Base-by-base conservation (phyloP, 2,888 invertebrate genomes). In the Apamea monoglypha region DNA sequence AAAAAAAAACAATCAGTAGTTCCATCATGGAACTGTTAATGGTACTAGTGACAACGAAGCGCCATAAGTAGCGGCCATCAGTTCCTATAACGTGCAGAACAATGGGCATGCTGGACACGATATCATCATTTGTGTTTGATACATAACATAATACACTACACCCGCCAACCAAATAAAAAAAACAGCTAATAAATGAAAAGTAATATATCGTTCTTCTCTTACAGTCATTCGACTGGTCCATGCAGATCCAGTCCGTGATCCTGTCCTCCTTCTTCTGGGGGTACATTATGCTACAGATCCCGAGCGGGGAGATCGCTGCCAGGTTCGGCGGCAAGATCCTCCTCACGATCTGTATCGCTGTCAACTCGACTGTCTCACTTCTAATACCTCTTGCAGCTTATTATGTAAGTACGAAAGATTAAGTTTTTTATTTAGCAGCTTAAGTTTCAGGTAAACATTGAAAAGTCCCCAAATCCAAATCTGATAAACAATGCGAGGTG, bases 261-360 rank as follows among this genome's bases (percentile, higher is more conserved):
- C 92, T 97, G 3, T 97, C 97, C 6, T 97, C 97, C 0, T 97
- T 97, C 92, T 97, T 97, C 92, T 97, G 97, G 97, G 97, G 97
- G 1, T 98, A 98, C 93, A 96, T 98, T 1, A 90, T 98, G 21
- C 97, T 98, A 50, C 98, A 98, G 93, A 95, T 98, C 25, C 98
- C 98, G 0, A 97, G 97, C 0, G 98, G 98, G 0, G 97, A 97
- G 86, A 91, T 98, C 85, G 98, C 98, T 0, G 98, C 98, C 68
- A 96, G 96, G 74, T 97, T 98, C 91, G 98, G 98, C 0, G 98
- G 98, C 10, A 98, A 97, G 91, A 93, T 97, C 56, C 95, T 98
- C 18, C 92, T 98, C 59, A 94, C 97, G 0, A 79, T 91, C 14
- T 92, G 93, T 29, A 88, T 95, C 1, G 89, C 88, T 6, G 87